Percentiles rank a stretch among this genome's conserved stretches.
Conservation (phyloP, 2,888 invertebrate species). For the Pseudanteris insignis region DNA sequence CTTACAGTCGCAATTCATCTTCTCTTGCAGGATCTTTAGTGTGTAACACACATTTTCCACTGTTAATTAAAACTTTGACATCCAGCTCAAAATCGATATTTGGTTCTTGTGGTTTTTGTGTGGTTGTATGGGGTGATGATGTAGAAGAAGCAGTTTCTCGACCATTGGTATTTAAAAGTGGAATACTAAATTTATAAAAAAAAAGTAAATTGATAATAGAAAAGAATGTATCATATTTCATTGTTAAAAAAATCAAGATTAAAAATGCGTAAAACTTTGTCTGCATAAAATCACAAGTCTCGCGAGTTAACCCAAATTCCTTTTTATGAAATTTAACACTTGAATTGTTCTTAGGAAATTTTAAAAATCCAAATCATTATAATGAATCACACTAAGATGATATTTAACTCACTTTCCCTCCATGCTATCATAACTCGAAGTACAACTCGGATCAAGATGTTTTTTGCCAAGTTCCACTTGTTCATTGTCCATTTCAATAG, state of each 20-base stretch:
- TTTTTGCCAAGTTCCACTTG: slow-evolving; percentile 74
- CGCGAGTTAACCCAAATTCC: too few relatives aligned
- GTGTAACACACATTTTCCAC: slow-evolving; percentile 95
- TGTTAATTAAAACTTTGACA: slow-evolving; percentile 95
- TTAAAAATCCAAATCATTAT: too few relatives aligned
- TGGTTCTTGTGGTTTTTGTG: slow-evolving; percentile 80
- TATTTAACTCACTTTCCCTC: slow-evolving; percentile 63
- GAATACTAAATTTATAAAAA: slow-evolving; percentile 50
- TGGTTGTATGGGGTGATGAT: slow-evolving; percentile 61
- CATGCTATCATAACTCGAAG: slow-evolving; percentile 63
- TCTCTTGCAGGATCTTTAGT: slow-evolving; percentile 82
- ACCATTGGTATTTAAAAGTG: slow-evolving; percentile 61
- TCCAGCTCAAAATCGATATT: slow-evolving; percentile 96
- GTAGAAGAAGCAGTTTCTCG: slow-evolving; percentile 62
- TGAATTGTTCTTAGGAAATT: too few relatives aligned
- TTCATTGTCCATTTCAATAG: slow-evolving; percentile 74
- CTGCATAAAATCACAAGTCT: too few relatives aligned
- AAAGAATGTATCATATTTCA: too few relatives aligned
- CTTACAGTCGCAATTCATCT: slow-evolving; percentile 75
- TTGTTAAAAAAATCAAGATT: too few relatives aligned
- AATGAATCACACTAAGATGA: too few relatives aligned
- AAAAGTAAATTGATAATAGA: too few relatives aligned
- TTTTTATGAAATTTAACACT: too few relatives aligned
- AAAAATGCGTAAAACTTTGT: too few relatives aligned
- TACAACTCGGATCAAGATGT: slow-evolving; percentile 57